Evolutionary conservation across 2,113 vertebrate species (phyloP).

Genomic region (Lethenteron camtschaticum): DNA sequence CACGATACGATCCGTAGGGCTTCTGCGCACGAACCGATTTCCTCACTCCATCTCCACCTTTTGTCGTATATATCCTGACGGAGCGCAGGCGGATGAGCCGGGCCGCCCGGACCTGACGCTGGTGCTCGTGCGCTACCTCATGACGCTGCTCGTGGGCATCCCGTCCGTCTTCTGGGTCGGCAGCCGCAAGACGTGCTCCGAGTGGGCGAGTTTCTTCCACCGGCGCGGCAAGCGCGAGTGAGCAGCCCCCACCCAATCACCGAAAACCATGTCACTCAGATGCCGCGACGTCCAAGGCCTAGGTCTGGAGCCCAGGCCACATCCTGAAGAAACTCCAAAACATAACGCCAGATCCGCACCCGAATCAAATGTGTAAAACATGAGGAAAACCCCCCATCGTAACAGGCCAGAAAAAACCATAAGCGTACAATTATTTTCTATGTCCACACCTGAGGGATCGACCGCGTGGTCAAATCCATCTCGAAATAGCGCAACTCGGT

Average conservation of each 20-base stretch:
- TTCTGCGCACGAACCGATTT: too few relatives aligned
- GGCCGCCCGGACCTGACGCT: conserved; percentile 50
- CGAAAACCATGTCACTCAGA: neutral
- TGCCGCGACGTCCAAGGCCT: neutral
- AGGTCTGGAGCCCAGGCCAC: neutral
- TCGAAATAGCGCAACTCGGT: too few relatives aligned
- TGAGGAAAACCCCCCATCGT: neutral
- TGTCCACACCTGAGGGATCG: too few relatives aligned
- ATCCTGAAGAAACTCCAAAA: neutral
- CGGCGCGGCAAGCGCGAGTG: conserved; percentile 83
- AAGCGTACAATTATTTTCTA: too few relatives aligned
- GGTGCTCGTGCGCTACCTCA: conserved; percentile 80
- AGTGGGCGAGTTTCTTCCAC: conserved; percentile 85
- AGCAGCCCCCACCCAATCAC: conserved; percentile 17
- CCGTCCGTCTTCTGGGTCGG: conserved; percentile 96
- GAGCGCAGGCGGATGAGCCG: conserved; percentile 44
- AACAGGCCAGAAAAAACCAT: neutral
- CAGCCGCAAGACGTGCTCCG: conserved; percentile 93
- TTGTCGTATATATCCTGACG: too few relatives aligned
- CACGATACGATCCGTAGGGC: too few relatives aligned
- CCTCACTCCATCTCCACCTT: too few relatives aligned
- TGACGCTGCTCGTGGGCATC: conserved; percentile 76
- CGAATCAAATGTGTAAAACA: neutral
- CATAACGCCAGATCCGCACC: neutral
- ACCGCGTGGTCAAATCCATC: too few relatives aligned